phyloP scores from a whole-genome alignment of 2,888 invertebrate species.

The Euphydryas editha region DNA sequence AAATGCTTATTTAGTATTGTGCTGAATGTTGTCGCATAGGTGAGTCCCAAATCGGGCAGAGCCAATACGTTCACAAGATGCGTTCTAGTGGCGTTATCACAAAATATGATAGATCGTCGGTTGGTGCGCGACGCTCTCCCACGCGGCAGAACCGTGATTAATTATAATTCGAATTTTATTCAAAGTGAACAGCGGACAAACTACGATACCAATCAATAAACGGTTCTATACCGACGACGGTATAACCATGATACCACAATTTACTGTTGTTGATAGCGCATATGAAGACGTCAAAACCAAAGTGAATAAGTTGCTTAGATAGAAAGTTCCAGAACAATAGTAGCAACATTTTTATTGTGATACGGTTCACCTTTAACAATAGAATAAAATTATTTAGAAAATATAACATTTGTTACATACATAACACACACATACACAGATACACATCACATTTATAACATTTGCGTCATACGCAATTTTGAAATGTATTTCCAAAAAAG shows the following conservation, averaged over 20 bases:
- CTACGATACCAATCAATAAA: slow-evolving; percentile 83
- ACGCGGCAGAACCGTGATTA: slow-evolving; percentile 80
- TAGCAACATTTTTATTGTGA: slow-evolving; percentile 67
- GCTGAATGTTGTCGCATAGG: slow-evolving; percentile 57
- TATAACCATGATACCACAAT: slow-evolving; percentile 81
- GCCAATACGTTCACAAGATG: slow-evolving; percentile 75
- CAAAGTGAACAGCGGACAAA: slow-evolving; percentile 83
- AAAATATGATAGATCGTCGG: slow-evolving; percentile 83
- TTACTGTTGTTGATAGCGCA: slow-evolving; percentile 73
- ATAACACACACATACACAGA: too few species aligned
- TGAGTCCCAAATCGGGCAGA: slow-evolving; percentile 66
- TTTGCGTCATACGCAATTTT: too few species aligned
- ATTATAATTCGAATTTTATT: slow-evolving; percentile 84
- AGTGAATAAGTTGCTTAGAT: slow-evolving; percentile 69
- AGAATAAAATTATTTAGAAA: slow-evolving; percentile 30
- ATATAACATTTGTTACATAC: background rate
- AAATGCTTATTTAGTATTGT: slow-evolving; percentile 43
- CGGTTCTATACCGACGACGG: slow-evolving; percentile 81
- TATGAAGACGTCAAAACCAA: slow-evolving; percentile 79
- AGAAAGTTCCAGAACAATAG: slow-evolving; percentile 72
- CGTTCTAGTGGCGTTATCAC: slow-evolving; percentile 81
- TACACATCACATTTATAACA: too few species aligned
- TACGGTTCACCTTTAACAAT: slow-evolving; percentile 51
- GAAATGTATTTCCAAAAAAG: background rate
- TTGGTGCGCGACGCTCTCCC: slow-evolving; percentile 78